A percentile compares a stretch with the other conserved stretches of the same genome.
phyloP scores from a whole-genome alignment of 2,113 vertebrate species.

The Plotosus lineatus region DNA sequence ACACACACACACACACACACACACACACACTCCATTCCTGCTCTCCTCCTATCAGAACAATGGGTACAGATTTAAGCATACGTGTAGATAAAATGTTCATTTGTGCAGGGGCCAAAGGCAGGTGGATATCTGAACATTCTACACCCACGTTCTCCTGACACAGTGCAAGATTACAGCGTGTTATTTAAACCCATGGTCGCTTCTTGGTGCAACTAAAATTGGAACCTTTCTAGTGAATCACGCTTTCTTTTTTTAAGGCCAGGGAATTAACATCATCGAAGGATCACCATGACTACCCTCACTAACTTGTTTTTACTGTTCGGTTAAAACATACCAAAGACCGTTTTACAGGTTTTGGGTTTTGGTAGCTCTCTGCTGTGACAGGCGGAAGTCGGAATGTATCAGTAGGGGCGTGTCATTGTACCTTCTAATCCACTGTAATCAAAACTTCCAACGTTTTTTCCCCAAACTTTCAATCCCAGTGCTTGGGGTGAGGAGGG shows the following conservation, averaged over 20 bases:
- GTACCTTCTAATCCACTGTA: not conserved
- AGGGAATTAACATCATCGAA: constrained; percentile 7
- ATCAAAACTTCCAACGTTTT: not conserved
- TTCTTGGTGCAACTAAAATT: constrained; percentile 41
- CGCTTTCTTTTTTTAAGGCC: not conserved
- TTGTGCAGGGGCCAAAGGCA: constrained; percentile 34
- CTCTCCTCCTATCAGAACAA: not conserved
- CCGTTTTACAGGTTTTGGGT: not conserved
- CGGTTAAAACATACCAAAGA: not conserved
- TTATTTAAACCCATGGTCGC: constrained; percentile 14
- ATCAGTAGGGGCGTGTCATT: not conserved
- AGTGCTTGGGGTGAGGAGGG: too few relatives aligned
- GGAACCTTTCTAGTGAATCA: constrained; percentile 13
- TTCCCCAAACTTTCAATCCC: not conserved
- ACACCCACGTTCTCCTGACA: constrained; percentile 21
- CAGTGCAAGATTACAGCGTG: not conserved
- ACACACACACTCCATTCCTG: not conserved
- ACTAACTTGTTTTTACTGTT: constrained; percentile 1
- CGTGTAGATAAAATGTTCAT: constrained; percentile 14
- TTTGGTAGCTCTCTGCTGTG: not conserved
- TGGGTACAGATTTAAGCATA: not conserved
- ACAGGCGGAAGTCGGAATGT: constrained; percentile 13
- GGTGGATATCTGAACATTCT: constrained; percentile 22
- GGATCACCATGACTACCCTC: constrained; percentile 35
- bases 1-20: constrained; percentile 6